Evolutionary conservation across 2,797 vertebrate species (phyloP).

Genomic region (Myotis myotis): DNA sequence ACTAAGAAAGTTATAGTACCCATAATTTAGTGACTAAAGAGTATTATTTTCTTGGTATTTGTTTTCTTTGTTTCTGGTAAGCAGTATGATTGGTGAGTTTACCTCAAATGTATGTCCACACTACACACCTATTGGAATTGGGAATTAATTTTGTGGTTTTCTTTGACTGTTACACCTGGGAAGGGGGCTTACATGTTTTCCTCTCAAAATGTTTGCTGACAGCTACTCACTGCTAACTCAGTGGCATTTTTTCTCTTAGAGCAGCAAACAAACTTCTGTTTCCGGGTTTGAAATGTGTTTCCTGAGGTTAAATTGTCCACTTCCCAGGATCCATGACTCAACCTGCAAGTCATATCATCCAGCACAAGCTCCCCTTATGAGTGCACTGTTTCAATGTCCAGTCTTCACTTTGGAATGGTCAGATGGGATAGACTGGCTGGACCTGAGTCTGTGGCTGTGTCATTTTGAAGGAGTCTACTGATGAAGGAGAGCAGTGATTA

Average conservation of each 20-base stretch:
- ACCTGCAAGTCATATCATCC: not conserved
- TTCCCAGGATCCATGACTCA: not conserved
- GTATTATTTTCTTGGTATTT: constrained; percentile 2
- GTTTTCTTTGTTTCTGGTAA: constrained; percentile 43
- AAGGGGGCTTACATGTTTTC: not conserved
- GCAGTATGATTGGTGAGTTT: not conserved
- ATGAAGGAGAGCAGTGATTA: not conserved
- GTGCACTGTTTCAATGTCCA: not conserved
- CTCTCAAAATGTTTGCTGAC: not conserved
- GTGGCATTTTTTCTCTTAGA: not conserved
- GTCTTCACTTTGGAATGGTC: not conserved
- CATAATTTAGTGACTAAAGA: not conserved
- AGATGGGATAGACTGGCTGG: not conserved
- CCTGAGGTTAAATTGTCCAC: not conserved
- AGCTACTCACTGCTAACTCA: not conserved
- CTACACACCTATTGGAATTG: not conserved
- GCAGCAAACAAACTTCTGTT: constrained; percentile 25
- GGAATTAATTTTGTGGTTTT: not conserved
- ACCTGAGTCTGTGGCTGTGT: not conserved
- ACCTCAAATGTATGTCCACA: not conserved
- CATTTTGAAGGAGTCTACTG: not conserved
- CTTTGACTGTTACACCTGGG: not conserved
- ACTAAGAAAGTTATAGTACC: not conserved
- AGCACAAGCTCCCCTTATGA: not conserved
- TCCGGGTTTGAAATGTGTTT: constrained; percentile 17